These are phyloP conservation scores for Microtus oregoni DNA, from an alignment of 2,113 vertebrate species.

Conservation along the genomic window DNA sequence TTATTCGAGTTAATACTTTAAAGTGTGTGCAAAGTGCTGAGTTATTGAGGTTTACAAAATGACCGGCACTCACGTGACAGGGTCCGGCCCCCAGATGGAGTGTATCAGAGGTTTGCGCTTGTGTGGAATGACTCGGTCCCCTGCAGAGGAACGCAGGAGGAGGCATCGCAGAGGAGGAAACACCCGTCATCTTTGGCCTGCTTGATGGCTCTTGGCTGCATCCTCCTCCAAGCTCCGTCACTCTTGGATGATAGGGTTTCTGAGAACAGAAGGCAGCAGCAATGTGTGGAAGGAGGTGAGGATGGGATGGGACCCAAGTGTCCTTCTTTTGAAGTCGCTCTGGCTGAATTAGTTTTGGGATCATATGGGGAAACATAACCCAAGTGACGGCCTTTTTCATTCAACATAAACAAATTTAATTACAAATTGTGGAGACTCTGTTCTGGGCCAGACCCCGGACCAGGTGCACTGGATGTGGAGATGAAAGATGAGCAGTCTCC, in stretches of 20 bases:
- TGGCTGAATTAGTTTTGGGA: background rate
- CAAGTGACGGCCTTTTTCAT: slow-evolving; percentile 15
- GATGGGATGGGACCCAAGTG: background rate
- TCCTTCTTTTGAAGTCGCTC: background rate
- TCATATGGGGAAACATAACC: background rate
- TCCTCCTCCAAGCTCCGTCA: slow-evolving; percentile 30
- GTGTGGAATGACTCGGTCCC: slow-evolving; percentile 55
- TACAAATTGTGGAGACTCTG: background rate
- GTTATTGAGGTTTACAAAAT: slow-evolving; percentile 34
- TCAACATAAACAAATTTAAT: background rate
- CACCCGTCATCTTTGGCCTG: slow-evolving; percentile 5
- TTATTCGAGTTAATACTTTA: slow-evolving; percentile 29
- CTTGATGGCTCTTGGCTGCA: slow-evolving; percentile 55
- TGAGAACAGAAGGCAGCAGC: slow-evolving; percentile 42
- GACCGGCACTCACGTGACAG: background rate
- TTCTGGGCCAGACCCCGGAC: background rate
- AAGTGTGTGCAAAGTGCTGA: slow-evolving; percentile 11
- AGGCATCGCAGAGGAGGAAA: slow-evolving; percentile 8
- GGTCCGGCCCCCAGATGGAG: slow-evolving; percentile 55
- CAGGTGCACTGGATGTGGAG: background rate
- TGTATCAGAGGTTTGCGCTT: slow-evolving; percentile 45
- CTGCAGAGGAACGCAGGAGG: slow-evolving; percentile 53
- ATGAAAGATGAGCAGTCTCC: background rate
- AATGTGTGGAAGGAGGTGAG: background rate
- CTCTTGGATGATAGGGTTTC: slow-evolving; percentile 35